Percentiles rank a stretch among this genome's conserved stretches.
These are phyloP conservation scores for Andinoacara biseriatus DNA, from an alignment of 2,113 vertebrate genomes.

Conservation along the genomic window DNA sequence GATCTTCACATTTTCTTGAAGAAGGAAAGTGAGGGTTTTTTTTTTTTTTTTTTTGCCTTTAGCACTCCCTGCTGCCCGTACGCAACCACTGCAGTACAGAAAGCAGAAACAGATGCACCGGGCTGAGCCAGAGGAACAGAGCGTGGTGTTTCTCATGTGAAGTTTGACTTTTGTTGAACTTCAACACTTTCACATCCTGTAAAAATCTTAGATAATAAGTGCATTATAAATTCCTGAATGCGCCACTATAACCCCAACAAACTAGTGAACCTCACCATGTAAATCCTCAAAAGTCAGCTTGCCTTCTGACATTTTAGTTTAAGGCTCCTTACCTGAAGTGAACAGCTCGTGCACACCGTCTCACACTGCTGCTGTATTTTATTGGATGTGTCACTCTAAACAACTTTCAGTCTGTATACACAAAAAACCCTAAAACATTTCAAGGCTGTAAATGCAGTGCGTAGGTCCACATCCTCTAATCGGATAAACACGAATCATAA, in stretches of 20 bases:
- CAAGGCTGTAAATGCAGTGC: neutral
- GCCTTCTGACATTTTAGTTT: neutral
- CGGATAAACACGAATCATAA: neutral
- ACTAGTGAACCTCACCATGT: too few relatives aligned
- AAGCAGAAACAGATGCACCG: neutral
- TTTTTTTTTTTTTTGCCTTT: constrained; percentile 28
- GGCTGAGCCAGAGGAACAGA: neutral
- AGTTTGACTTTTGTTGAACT: neutral
- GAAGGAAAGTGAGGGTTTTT: constrained; percentile 24
- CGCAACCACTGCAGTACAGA: constrained; percentile 12
- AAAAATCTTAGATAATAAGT: neutral
- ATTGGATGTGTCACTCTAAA: neutral
- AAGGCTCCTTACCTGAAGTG: neutral
- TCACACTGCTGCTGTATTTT: neutral
- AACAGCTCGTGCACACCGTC: neutral
- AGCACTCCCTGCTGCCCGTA: constrained; percentile 48
- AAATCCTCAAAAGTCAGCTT: neutral
- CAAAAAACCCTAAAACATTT: too few relatives aligned
- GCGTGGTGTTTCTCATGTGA: neutral
- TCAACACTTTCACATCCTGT: neutral
- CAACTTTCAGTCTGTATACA: neutral
- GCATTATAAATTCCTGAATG: neutral
- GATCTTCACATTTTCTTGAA: constrained; percentile 37
- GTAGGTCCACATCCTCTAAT: rapidly evolving
- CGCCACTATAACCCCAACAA: neutral